Evolutionary conservation across 2,888 invertebrate genomes (phyloP).

Genomic region (Deroplatys truncata): DNA sequence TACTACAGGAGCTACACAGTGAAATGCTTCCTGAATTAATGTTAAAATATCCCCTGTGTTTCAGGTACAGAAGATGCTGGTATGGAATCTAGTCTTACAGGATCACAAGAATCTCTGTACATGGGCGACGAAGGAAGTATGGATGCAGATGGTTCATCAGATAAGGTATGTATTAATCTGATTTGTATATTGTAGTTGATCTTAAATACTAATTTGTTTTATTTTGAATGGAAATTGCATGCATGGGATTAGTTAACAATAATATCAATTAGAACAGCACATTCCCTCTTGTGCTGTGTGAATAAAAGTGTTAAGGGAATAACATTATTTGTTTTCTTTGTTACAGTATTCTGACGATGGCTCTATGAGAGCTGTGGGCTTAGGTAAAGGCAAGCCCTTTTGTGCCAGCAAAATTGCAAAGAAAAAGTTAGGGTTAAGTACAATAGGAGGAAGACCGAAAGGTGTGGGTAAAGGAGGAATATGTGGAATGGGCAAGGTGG

Average conservation of each 20-base stretch:
- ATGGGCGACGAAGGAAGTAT: conserved; percentile 33
- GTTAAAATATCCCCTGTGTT: background rate
- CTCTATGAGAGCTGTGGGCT: conserved; percentile 51
- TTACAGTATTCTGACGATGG: conserved; percentile 18
- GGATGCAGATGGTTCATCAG: conserved; percentile 34
- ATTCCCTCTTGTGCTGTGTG: too few relatives aligned
- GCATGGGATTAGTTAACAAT: too few relatives aligned
- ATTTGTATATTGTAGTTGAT: background rate
- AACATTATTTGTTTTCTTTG: background rate
- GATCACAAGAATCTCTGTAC: conserved; percentile 43
- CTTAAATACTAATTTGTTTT: background rate
- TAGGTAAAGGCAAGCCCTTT: conserved; percentile 77
- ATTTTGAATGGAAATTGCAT: background rate
- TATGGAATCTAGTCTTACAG: conserved; percentile 22
- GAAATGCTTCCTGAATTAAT: too few relatives aligned
- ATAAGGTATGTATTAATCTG: conserved; percentile 30
- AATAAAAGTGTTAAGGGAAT: too few relatives aligned
- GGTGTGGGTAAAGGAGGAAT: conserved; percentile 35
- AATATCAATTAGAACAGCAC: too few relatives aligned
- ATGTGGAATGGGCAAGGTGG: conserved; percentile 56
- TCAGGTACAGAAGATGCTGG: conserved; percentile 26
- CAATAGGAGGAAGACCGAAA: conserved; percentile 36
- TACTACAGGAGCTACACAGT: too few relatives aligned
- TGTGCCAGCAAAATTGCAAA: conserved; percentile 72
- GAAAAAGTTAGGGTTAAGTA: conserved; percentile 63